These are phyloP conservation scores for Uloborus plumipes DNA, from an alignment of 2,888 invertebrate species.

Conservation along the genomic window DNA sequence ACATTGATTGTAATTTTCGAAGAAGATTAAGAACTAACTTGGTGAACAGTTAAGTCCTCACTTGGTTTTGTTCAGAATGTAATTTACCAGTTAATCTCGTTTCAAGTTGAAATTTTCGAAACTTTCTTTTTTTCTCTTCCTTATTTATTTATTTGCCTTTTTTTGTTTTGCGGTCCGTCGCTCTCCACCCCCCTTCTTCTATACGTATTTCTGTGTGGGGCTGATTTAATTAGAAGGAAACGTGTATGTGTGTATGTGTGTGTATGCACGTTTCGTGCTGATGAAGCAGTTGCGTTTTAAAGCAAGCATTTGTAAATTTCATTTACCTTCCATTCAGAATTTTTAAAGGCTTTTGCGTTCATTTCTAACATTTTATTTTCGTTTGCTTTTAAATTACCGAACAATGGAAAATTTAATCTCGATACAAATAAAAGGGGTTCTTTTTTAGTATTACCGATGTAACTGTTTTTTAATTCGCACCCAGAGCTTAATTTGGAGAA, in stretches of 20 bases:
- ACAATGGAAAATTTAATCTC: constrained; percentile 41
- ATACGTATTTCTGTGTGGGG: constrained; percentile 26
- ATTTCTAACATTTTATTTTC: constrained; percentile 11
- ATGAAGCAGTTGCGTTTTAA: constrained; percentile 35
- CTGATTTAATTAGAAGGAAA: constrained; percentile 60
- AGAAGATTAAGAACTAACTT: constrained; percentile 61
- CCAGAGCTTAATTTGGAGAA: no score
- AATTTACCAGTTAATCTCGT: constrained; percentile 63
- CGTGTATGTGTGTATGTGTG: constrained; percentile 5
- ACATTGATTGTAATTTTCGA: constrained; percentile 60
- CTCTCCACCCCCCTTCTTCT: constrained; percentile 5
- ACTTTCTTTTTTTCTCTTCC: constrained; percentile 34
- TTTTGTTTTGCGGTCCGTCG: constrained; percentile 20
- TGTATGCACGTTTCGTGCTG: not conserved
- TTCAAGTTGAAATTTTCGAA: constrained; percentile 61
- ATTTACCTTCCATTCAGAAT: constrained; percentile 37
- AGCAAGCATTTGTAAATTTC: constrained; percentile 46
- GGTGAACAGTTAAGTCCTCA: constrained; percentile 42
- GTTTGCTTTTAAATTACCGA: constrained; percentile 35
- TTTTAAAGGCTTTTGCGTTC: constrained; percentile 12
- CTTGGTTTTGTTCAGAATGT: constrained; percentile 52
- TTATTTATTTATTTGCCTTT: constrained; percentile 15
- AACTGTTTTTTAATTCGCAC: no score
- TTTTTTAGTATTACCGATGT: not conserved
- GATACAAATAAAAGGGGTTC: constrained; percentile 30